Evolutionary conservation across 2,888 invertebrate genomes (phyloP), one percentile per base, ranked within the genome.

Genomic region (Dasypogon diadema): DNA sequence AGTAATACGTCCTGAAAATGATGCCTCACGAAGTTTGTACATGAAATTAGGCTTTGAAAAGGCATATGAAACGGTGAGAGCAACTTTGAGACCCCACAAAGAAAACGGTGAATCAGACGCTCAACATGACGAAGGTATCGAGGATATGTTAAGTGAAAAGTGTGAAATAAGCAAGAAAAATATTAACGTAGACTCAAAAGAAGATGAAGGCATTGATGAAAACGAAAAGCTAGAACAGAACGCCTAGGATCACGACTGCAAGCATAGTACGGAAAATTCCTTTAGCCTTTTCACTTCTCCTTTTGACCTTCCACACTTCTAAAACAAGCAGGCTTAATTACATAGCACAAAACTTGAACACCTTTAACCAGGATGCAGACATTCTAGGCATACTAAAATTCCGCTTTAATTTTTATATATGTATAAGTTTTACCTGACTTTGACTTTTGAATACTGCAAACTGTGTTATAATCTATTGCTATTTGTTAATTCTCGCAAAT

Each of bases 1-100:
- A 79, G 93, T 95, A 81, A 95, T 95, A 87, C 89, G 92, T 84
- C 94, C 94, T 78, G 94, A 94, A 86, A 95, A 95, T 86, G 93
- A 93, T 85, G 94, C 95, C 79, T 94, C 94, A 80, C 92, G 93
- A 83, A 92, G 92, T 82, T 89, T 95, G 75, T 95, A 95, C 87
- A 91, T 89, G 81, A 95, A 95, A 85, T 89, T 95, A 82, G 94
- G 94, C 82, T 95, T 94, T 87, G 89, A 90, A 84, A 92, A 91
- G 85, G 90, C 91, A 81, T 95, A 92, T 86, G 91, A 92, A 86
- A 93, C 93, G 81, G 92, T 93, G 80, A 90, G 94, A 81, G 93
- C 93, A 83, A 92, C 92, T 80, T 89, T 94, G 84, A 90, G 90
- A 84, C 92, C 92, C 65, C 82, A 86, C 77, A 37, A 78, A 12